Conservation (phyloP, 2,888 invertebrate species). For the Phortica okadai region DNA sequence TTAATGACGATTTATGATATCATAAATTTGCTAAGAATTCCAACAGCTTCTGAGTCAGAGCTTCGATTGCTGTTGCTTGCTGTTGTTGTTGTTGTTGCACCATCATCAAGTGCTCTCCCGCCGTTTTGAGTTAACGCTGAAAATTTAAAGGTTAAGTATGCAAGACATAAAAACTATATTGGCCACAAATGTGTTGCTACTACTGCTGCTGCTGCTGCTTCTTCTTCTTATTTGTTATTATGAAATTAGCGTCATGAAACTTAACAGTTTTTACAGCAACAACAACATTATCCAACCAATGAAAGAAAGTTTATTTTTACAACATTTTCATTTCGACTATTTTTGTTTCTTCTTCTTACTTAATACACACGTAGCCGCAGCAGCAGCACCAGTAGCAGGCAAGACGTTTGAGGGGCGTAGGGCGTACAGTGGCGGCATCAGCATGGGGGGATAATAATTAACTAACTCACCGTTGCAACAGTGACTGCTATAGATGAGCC, state of each 20-base stretch:
- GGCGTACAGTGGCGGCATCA: no score
- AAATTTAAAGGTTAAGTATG: constrained; percentile 22
- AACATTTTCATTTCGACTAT: no score
- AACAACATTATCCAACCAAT: no score
- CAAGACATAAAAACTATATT: not conserved
- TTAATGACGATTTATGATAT: constrained; percentile 76
- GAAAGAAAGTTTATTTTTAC: no score
- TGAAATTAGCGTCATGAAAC: no score
- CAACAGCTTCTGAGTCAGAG: constrained; percentile 9
- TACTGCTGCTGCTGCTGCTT: not conserved
- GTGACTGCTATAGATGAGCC: not conserved
- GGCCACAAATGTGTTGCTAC: not conserved
- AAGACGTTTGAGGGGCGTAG: no score
- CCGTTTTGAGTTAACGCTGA: constrained; percentile 19
- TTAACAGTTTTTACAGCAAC: no score
- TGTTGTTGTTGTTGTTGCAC: not conserved
- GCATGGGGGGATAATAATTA: not conserved
- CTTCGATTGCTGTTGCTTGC: not conserved
- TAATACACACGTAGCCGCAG: no score
- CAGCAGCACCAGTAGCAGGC: not conserved
- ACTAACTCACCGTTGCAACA: not conserved
- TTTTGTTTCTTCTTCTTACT: no score
- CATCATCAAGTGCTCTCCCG: not conserved
- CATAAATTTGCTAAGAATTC: constrained; percentile 65
- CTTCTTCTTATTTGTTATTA: not conserved